Evolutionary conservation across 2,888 invertebrate genomes (phyloP).

Genomic region (Emmelina monodactyla): DNA sequence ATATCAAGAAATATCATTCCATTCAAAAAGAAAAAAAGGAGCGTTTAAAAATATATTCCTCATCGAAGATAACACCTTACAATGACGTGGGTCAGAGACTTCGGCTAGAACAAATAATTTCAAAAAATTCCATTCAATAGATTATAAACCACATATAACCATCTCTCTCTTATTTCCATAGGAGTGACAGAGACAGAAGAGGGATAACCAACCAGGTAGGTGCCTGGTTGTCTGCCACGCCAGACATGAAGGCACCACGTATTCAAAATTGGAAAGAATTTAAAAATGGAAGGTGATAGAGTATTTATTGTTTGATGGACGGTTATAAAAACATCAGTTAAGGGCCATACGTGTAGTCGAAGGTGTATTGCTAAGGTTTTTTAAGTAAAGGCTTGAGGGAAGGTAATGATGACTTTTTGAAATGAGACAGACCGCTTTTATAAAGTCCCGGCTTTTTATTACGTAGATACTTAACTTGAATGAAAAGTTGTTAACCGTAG

Average conservation of each 20-base stretch:
- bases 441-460: too few relatives aligned
- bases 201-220: conserved; percentile 50
- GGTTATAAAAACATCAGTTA: too few relatives aligned
- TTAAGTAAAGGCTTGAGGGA: too few relatives aligned
- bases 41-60: conserved; percentile 59
- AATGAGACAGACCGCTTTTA: too few relatives aligned
- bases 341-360: too few relatives aligned
- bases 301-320: conserved; percentile 1
- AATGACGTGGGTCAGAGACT: conserved; percentile 58
- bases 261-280: conserved; percentile 21
- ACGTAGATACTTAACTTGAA: too few relatives aligned
- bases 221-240: conserved; percentile 49
- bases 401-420: too few relatives aligned
- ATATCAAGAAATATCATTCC: conserved; percentile 59
- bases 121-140: conserved; percentile 29
- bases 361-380: too few relatives aligned
- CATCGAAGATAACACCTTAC: conserved; percentile 60
- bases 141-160: conserved; percentile 17
- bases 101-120: conserved; percentile 63
- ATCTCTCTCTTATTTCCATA: conserved; percentile 17
- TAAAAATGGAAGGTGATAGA: conserved; percentile 1
- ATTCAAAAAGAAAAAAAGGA: conserved; percentile 40
- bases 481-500: too few relatives aligned
- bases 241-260: conserved; percentile 56
- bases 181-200: conserved; percentile 25